Conservation (phyloP, 2,888 invertebrate genomes). For the Ectropis crepuscularia region DNA sequence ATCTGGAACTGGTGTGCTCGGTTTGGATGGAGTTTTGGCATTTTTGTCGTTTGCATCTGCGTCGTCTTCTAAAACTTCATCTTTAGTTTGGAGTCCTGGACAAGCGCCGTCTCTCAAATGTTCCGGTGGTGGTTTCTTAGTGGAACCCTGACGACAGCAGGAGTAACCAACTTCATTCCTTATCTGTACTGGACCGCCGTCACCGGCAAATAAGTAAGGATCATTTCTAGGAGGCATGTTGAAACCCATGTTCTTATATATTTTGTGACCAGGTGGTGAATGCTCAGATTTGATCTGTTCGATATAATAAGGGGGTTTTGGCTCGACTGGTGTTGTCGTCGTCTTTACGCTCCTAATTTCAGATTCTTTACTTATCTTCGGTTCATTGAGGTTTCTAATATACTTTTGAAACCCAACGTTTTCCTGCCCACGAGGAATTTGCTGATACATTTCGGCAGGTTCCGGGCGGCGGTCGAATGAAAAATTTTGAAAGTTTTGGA, state of each 20-base stretch:
- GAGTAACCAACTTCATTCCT: slow-evolving; percentile 87
- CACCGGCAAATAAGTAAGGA: slow-evolving; percentile 87
- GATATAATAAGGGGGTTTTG: slow-evolving; percentile 77
- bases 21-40: slow-evolving; percentile 70
- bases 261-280: slow-evolving; percentile 81
- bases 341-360: slow-evolving; percentile 53
- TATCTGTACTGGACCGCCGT: slow-evolving; percentile 88
- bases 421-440: slow-evolving; percentile 66
- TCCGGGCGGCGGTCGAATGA: slow-evolving; percentile 66
- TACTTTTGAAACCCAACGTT: slow-evolving; percentile 77
- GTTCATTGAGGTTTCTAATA: slow-evolving; percentile 61
- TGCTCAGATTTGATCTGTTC: slow-evolving; percentile 83
- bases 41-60: slow-evolving; percentile 78
- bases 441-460: slow-evolving; percentile 57
- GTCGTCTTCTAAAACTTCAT: slow-evolving; percentile 87
- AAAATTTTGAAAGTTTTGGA: slow-evolving; percentile 69
- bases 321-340: slow-evolving; percentile 47
- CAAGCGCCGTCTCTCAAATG: slow-evolving; percentile 90
- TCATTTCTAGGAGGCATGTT: slow-evolving; percentile 70
- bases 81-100: slow-evolving; percentile 89
- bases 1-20: slow-evolving; percentile 77
- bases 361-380: slow-evolving; percentile 57
- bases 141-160: slow-evolving; percentile 90
- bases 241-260: slow-evolving; percentile 78
- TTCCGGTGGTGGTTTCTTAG: slow-evolving; percentile 89